Base-by-base conservation (phyloP, 2,888 invertebrate species). In the Panopea generosa region DNA sequence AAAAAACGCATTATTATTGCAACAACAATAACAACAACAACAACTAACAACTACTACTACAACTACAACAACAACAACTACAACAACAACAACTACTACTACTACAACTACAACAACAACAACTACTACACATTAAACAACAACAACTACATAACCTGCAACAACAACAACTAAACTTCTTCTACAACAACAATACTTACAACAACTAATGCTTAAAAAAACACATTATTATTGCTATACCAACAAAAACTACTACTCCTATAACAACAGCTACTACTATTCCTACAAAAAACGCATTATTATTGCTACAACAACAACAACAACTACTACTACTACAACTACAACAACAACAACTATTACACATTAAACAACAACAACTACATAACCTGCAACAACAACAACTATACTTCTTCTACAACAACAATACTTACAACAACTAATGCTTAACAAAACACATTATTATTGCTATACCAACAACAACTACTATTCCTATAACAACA, bases 11-110 rank as follows among this genome's bases (percentile, higher is more conserved):
- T 14, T 40, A 40, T 14, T 40, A 40, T 14, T 40, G 14, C 40
- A 14, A 40, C 40, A 14, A 40, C 40, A 14, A 40, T 14, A 14
- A 72, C 49, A 62, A 69, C 6, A 60, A 57, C 16, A 52, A 71
- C 20, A 18, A 70, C 18, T 61, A 60, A n/a, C 68, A 52, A 43
- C 52, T n/a, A 56, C 75, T 18, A 55, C 65, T n/a, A 43, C 50
- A 22, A 24, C 26, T 24, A 16, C 47, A 27, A 26, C 20, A 57
- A 56, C 20, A 11, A 29, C 3, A 9, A 55, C n/a, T 70, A 71
- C 16, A 77, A 70, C 57, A 52, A 66, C 43, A 78, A 81, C 71
- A 71, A 74, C 40, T 77, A 62, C 11, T 77, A 75, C 40, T 77
- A 83, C 55, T 77, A 75, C n/a, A 77, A 77, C 40, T 40, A 40